phyloP scores from a whole-genome alignment of 37 sponge, comb jelly and placozoan species.

The Beroe forskalii region DNA sequence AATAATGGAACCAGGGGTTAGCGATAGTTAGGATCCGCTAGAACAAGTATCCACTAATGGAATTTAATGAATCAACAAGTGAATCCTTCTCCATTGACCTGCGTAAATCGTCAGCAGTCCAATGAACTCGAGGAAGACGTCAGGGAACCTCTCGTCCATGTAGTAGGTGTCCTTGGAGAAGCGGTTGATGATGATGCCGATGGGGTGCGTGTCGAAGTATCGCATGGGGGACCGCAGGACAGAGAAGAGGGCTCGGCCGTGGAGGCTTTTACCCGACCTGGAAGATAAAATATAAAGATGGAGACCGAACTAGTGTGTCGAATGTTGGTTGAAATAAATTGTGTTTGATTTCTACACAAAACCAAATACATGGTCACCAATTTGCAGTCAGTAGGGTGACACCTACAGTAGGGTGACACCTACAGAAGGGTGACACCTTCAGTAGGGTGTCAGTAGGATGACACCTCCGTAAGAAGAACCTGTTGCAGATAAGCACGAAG shows the following conservation, averaged over 20 bases:
- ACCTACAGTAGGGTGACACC: no score
- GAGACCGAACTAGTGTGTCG: no score
- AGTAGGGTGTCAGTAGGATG: no score
- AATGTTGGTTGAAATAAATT: no score
- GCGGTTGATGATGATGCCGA: conserved; percentile 48
- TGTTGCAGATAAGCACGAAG: conserved; percentile 5
- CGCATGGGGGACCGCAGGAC: conserved; percentile 4
- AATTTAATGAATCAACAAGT: no score
- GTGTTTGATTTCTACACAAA: no score
- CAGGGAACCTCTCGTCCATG: conserved; percentile 59
- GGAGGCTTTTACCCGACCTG: neutral
- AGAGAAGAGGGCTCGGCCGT: neutral
- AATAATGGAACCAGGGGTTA: conserved; percentile 4
- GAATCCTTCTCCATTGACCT: no score
- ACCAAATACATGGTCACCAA: no score
- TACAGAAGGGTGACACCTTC: no score
- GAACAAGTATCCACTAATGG: no score
- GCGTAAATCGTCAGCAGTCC: conserved; percentile 33
- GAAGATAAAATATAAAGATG: neutral
- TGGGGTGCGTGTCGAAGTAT: conserved; percentile 8
- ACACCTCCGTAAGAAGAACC: no score
- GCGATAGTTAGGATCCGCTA: neutral
- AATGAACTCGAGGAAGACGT: conserved; percentile 26
- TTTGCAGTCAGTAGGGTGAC: no score
- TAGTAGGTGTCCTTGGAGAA: conserved; percentile 63